Base-by-base conservation (phyloP, 1,140 invertebrate species). In the Eufriesea mexicana region DNA sequence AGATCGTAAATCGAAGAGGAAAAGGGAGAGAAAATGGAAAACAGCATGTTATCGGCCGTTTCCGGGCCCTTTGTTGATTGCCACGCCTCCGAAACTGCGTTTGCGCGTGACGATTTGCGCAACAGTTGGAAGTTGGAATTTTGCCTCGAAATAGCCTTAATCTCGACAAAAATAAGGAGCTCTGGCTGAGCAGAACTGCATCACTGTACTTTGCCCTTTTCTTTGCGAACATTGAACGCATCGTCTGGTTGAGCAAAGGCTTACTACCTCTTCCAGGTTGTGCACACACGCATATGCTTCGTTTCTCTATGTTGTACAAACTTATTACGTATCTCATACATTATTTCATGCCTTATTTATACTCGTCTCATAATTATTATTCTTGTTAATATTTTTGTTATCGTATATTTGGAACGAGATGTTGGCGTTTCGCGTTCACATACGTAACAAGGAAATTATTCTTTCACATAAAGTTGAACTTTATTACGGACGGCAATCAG, bases 111-210 rank as follows among this genome's bases (percentile, higher is more conserved):
- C 62, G 57, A 66, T 87, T 86, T 89, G 90, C 89, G 90, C 89
- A 91, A 90, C 90, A 91, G 89, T 91, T 91, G 90, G 90, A 84
- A 89, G 59, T 88, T 85, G 84, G 86, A 90, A 87, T 90, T 89
- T 90, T 54, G 64, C 76, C 84, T 84, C 72, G 89, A 86, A 89
- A 86, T 86, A 86, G 55, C 66, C 75, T 78, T 59, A 62, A 47
- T 47, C 71, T 62, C 66, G 66, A 77, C 57, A 75, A 64, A 83
- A 85, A 70, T 85, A 77, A 85, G 86, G 86, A 87, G 57, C 78
- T 67, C 47, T 62, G 61, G 74, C 55, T 45, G 74, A 78, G 25
- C 64, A 67, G n/a, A 71, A 64, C 45, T 57, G 66, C 54, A 74
- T 54, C 70, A 51, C 51, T 57, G 59, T 75, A 76, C 51, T 68